Evolutionary conservation across 2,888 invertebrate genomes (phyloP), one percentile per base, ranked within the genome.

Genomic region (Erebia ligea): DNA sequence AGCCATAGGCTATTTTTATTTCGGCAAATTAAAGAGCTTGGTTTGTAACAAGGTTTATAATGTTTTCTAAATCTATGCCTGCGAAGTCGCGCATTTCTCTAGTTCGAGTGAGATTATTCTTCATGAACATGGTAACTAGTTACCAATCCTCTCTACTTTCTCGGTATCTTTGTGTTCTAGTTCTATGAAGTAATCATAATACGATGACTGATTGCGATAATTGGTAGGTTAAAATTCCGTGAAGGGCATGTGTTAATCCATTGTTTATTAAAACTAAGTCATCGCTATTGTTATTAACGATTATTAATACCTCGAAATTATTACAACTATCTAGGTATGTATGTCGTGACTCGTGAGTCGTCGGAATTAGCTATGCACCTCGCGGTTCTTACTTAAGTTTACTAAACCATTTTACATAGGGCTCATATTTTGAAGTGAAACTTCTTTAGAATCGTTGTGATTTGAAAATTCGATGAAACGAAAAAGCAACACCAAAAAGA

Each of bases 191-290:
- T 59, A 59, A 61, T 42, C 17, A 19, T 59, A 19, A 61, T 61
- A 17, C 42, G 42, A 61, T 61, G 42, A 42, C 42, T 6, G 61
- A 19, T 61, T 9, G 61, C 45, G 42, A 42, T 61, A 13, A 61
- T 61, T 45, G n/a, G 17, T 42, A 19, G 42, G 61, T 61, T 61
- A 17, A 42, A 19, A 61, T 61, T 61, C 61, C 19, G 2, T 42
- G 61, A 61, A 61, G 42, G 61, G 61, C 42, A 61, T 45, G 54
- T 61, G 61, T 42, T 61, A 42, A 59, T 42, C 40, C 40, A 42
- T 59, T 58, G 10, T n/a, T 59, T 59, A 11, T 59, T 59, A n/a
- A 59, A 59, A 42, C 42, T n/a, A 19, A 19, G 42, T 59, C 59
- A 59, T 59, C 59, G 42, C 3, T 40, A 42, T 42, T 42, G 59